A percentile compares a stretch with the other conserved stretches of the same genome.
These are phyloP conservation scores for Herminia tarsipennalis DNA, from an alignment of 2,888 invertebrate genomes.

Conservation along the genomic window DNA sequence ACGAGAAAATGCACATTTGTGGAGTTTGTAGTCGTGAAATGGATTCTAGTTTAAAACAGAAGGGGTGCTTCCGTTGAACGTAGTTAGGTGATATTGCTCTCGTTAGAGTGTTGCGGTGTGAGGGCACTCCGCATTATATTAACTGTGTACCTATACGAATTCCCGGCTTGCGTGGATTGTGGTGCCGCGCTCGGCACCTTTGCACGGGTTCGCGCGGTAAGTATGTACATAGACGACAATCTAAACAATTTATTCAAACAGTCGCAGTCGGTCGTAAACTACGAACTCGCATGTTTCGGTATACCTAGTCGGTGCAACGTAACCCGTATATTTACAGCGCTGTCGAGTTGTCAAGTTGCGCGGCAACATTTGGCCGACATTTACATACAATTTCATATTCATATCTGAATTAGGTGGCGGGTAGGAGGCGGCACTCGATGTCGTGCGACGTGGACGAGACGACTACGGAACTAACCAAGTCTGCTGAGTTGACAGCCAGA, in stretches of 20 bases:
- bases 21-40: conserved; percentile 76
- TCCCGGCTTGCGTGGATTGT: conserved; percentile 30
- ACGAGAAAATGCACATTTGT: conserved; percentile 75
- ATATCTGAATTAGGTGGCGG: conserved; percentile 76
- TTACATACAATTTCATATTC: conserved; percentile 82
- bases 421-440: conserved; percentile 53
- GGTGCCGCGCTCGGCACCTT: conserved; percentile 47
- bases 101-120: conserved; percentile 67
- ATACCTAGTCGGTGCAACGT: conserved; percentile 66
- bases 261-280: conserved; percentile 61
- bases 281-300: conserved; percentile 73
- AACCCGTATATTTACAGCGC: conserved; percentile 73
- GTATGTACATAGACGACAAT: conserved; percentile 59
- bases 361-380: conserved; percentile 74
- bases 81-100: conserved; percentile 78
- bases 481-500: conserved; percentile 41
- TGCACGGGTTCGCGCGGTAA: conserved; percentile 41
- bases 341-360: conserved; percentile 76
- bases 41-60: conserved; percentile 81
- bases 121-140: conserved; percentile 57
- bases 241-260: conserved; percentile 74
- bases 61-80: conserved; percentile 69
- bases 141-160: conserved; percentile 33
- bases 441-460: conserved; percentile 38
- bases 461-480: conserved; percentile 49